Conservation (phyloP, 2,888 invertebrate species). For the Rhimphoctona megacephalus region DNA sequence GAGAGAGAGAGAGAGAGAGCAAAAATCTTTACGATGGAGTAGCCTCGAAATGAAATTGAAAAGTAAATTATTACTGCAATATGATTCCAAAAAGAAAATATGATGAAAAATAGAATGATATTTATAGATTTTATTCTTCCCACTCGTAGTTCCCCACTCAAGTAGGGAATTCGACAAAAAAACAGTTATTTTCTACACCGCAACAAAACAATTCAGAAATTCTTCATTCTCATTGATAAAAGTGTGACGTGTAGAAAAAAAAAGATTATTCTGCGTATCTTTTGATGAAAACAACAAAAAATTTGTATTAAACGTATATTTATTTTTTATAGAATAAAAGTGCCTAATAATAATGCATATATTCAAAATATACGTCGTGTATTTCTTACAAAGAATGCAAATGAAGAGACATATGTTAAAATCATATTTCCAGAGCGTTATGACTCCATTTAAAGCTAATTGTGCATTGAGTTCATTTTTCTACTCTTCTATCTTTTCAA, state of each 20-base stretch:
- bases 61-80: neutral
- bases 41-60: constrained; percentile 49
- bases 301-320: neutral
- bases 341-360: neutral
- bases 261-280: no score
- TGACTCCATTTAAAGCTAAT: no score
- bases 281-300: neutral
- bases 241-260: neutral
- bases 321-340: neutral
- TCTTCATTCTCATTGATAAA: neutral
- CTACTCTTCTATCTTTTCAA: neutral
- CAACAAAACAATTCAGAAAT: neutral
- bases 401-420: no score
- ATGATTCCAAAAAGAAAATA: neutral
- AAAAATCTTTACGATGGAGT: constrained; percentile 38
- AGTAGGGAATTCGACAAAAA: neutral
- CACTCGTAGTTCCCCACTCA: neutral
- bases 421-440: neutral
- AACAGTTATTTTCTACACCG: neutral
- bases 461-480: neutral
- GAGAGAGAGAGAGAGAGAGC: neutral
- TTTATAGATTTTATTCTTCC: neutral
- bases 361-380: neutral
- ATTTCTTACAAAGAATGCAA: neutral
- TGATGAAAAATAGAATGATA: neutral